Conservation (phyloP, 2,797 vertebrate species). For the Oryzias sinensis region DNA sequence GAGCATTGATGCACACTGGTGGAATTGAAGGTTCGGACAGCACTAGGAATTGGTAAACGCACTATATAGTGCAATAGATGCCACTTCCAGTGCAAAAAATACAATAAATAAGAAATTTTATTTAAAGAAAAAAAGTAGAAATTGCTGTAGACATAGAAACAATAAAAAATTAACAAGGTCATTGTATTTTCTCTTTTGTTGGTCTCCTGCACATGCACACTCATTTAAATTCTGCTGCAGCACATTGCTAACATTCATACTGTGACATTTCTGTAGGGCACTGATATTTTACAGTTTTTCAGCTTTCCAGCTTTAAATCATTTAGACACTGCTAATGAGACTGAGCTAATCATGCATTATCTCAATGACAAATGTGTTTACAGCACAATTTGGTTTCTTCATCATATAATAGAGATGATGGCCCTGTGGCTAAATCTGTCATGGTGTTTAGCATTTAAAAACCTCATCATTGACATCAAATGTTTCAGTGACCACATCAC, state of each 20-base stretch:
- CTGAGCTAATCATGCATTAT: slow-evolving; percentile 26
- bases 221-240: slow-evolving; percentile 36
- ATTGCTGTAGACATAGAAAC: neutral
- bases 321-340: slow-evolving; percentile 27
- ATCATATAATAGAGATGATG: slow-evolving; percentile 1
- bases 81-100: too few species aligned
- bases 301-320: slow-evolving; percentile 24
- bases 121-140: too few species aligned
- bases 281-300: slow-evolving; percentile 29
- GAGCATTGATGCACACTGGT: too few species aligned
- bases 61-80: too few species aligned
- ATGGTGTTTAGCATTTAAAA: slow-evolving; percentile 2
- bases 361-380: slow-evolving; percentile 21
- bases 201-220: slow-evolving; percentile 8
- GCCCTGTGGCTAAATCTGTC: neutral
- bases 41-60: too few species aligned
- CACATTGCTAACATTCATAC: slow-evolving; percentile 18
- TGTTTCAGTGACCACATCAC: neutral
- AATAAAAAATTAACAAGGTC: neutral
- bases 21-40: too few species aligned
- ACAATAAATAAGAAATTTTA: too few species aligned
- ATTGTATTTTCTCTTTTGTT: neutral
- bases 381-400: neutral
- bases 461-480: slow-evolving; percentile 8
- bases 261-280: slow-evolving; percentile 44